Base-by-base conservation (phyloP, 2,888 invertebrate genomes). In the Chrysolina haemoptera region DNA sequence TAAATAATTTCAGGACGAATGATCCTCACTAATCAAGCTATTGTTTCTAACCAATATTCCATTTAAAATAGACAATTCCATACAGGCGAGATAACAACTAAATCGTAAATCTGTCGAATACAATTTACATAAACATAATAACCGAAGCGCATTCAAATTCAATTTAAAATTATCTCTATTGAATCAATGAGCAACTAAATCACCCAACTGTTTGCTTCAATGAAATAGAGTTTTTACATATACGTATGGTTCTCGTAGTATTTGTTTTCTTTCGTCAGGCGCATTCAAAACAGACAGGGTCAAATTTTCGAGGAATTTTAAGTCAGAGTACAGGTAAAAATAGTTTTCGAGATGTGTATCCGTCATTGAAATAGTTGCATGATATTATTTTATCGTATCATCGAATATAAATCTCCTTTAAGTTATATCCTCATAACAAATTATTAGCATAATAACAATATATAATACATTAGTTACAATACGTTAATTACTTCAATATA, bases 91-190 rank as follows among this genome's bases (percentile, higher is more conserved):
- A 73, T 73, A 69, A 77, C 41, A 55, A 18, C 40, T 22, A 59
- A 69, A 71, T 73, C 77, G 71, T 71, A 62, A 73, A 73, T 71
- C 69, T 70, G 71, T 76, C 76, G 22, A 69, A 73, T 71, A 69
- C 62, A 69, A 77, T 77, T 77, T 77, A 77, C 74, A 77, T 75
- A 77, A 71, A 71, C 68, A 74, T 73, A 76, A 68, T 68, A 67
- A 66, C 67, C 68, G 68, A 55, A 65, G 63, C 59, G 73, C 59
- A 66, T 68, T 71, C 66, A 78, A 77, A 79, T 76, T 79, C 79
- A 78, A 80, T 80, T 77, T 76, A 73, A 76, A 78, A 74, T 80
- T 77, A 80, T 80, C 80, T 80, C 75, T 74, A 77, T 73, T 73
- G 77, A 78, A 80, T 80, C 80, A 71, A 72, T 77, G 72, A 75